A percentile compares a stretch with the other conserved stretches of the same genome.
Evolutionary conservation across 2,888 invertebrate species (phyloP).

Genomic region (Helleia helle): DNA sequence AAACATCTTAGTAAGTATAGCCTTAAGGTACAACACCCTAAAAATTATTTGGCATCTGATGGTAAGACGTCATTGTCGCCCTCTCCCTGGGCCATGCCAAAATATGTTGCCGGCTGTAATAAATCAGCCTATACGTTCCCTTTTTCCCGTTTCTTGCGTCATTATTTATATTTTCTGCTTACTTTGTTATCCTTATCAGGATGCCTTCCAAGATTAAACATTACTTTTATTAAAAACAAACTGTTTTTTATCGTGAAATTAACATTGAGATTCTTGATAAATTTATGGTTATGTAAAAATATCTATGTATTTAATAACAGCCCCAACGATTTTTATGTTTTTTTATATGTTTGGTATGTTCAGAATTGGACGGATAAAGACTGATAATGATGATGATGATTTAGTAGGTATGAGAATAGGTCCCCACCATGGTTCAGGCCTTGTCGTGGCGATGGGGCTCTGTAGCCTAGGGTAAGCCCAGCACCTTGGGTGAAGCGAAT

Average conservation of each 20-base stretch:
- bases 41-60: slow-evolving; percentile 4
- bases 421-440: too few species aligned
- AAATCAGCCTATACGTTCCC: slow-evolving; percentile 8
- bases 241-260: background rate
- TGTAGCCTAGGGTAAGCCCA: too few species aligned
- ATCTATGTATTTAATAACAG: too few species aligned
- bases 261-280: background rate
- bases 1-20: too few species aligned
- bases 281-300: background rate
- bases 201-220: slow-evolving; percentile 5
- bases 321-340: too few species aligned
- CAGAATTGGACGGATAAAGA: too few species aligned
- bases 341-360: too few species aligned
- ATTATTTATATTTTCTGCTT: slow-evolving; percentile 11
- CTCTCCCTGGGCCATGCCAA: background rate
- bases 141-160: slow-evolving; percentile 8
- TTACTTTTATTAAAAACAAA: slow-evolving; percentile 6
- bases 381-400: too few species aligned
- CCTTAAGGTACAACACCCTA: background rate
- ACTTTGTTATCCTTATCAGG: slow-evolving; percentile 10
- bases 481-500: too few species aligned
- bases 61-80: background rate
- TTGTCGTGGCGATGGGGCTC: too few species aligned
- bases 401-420: too few species aligned
- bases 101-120: slow-evolving; percentile 5